A percentile compares a stretch with the other conserved stretches of the same genome.
Evolutionary conservation across 2,888 invertebrate species (phyloP).

Genomic region (Mimachlamys varia): DNA sequence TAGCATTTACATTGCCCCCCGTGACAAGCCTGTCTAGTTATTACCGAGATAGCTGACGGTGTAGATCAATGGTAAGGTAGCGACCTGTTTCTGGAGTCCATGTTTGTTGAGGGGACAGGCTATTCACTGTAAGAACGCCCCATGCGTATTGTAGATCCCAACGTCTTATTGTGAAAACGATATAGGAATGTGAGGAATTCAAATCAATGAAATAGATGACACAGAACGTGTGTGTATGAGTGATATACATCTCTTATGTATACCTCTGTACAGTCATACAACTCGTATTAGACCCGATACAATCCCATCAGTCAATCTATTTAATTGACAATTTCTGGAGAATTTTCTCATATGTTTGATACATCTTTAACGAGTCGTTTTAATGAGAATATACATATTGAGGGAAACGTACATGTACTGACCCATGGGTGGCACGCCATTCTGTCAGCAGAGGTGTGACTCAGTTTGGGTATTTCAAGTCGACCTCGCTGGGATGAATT

Average conservation of each 20-base stretch:
- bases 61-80: not conserved
- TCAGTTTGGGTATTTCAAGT: not conserved
- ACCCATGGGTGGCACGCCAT: not conserved
- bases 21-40: not conserved
- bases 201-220: constrained; percentile 31
- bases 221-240: not conserved
- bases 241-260: not conserved
- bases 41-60: not conserved
- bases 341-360: not conserved
- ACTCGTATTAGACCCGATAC: not conserved
- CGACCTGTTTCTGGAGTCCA: not conserved
- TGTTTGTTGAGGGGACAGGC: not conserved
- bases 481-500: too few relatives aligned
- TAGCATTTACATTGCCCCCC: constrained; percentile 15
- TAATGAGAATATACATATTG: not conserved
- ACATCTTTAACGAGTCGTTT: not conserved
- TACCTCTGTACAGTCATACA: not conserved
- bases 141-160: not conserved
- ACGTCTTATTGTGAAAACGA: constrained; percentile 15
- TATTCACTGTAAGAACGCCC: not conserved
- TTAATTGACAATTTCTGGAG: not conserved
- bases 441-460: not conserved
- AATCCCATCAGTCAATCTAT: not conserved
- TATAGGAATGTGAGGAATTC: constrained; percentile 2
- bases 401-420: not conserved